phyloP scores from a whole-genome alignment of 2,888 invertebrate genomes.

The Megastigmus dorsalis region DNA sequence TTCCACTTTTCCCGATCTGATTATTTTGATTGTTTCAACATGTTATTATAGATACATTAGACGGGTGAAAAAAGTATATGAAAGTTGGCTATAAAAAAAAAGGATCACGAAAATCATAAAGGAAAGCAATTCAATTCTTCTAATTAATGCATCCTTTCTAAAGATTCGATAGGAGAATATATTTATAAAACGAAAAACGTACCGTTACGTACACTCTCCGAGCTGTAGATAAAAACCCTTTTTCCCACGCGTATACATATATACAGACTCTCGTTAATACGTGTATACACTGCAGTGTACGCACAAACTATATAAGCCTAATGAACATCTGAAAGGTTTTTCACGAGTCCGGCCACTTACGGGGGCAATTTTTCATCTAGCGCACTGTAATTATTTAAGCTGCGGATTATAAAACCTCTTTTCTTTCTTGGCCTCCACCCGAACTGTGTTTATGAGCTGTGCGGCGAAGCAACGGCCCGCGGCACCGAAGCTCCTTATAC shows the following conservation, averaged over 20 bases:
- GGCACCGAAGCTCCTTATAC: too few species aligned
- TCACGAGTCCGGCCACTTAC: slow-evolving; percentile 6
- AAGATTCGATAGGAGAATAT: slow-evolving; percentile 14
- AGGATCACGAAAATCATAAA: background rate
- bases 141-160: slow-evolving; percentile 21
- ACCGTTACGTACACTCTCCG: slow-evolving; percentile 25
- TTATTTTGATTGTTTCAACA: slow-evolving; percentile 27
- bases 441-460: too few species aligned
- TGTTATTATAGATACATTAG: slow-evolving; percentile 6
- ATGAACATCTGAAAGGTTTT: slow-evolving; percentile 33
- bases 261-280: slow-evolving; percentile 13
- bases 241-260: slow-evolving; percentile 41
- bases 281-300: background rate
- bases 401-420: slow-evolving; percentile 21
- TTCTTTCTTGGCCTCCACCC: too few species aligned
- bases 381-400: slow-evolving; percentile 14
- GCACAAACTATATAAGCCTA: background rate
- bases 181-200: slow-evolving; percentile 36
- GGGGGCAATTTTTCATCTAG: slow-evolving; percentile 14
- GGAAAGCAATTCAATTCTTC: slow-evolving; percentile 16
- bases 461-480: too few species aligned
- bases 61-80: background rate
- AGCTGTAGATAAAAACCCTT: slow-evolving; percentile 33
- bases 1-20: background rate
- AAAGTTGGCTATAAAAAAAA: too few species aligned